Percentiles rank a stretch among this genome's conserved stretches.
Conservation (phyloP, 2,888 invertebrate genomes). For the Tetragnatha montana region DNA sequence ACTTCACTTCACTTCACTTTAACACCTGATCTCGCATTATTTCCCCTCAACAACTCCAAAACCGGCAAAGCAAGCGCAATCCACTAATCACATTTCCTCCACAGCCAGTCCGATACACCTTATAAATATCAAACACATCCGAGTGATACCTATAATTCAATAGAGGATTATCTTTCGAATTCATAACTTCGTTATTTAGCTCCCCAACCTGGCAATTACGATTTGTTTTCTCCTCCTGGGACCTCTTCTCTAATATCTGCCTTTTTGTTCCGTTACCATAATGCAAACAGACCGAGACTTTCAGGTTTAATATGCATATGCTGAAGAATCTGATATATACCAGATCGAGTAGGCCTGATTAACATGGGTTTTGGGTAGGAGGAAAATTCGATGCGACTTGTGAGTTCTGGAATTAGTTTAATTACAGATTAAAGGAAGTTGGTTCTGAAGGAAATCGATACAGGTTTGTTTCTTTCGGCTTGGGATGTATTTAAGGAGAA, state of each 20-base stretch:
- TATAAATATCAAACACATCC: slow-evolving; percentile 35
- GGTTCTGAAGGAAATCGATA: not conserved
- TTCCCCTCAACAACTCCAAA: not conserved
- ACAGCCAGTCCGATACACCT: not conserved
- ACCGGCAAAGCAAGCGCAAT: slow-evolving; percentile 1
- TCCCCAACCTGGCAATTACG: slow-evolving; percentile 18
- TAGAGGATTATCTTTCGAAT: slow-evolving; percentile 36
- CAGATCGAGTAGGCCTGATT: not conserved
- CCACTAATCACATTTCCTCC: slow-evolving; percentile 23
- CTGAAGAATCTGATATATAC: not conserved
- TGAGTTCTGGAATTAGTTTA: not conserved
- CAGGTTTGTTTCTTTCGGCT: not conserved
- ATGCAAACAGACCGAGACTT: not conserved
- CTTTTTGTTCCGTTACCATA: slow-evolving; percentile 10
- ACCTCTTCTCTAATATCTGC: not conserved
- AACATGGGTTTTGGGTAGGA: not conserved
- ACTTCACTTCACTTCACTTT: too few relatives aligned
- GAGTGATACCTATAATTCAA: slow-evolving; percentile 22
- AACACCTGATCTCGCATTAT: too few relatives aligned
- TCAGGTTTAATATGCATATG: not conserved
- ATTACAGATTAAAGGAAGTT: not conserved
- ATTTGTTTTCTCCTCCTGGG: not conserved
- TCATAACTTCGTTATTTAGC: slow-evolving; percentile 40
- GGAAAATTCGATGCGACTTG: not conserved
- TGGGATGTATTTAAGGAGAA: not conserved